Conservation (phyloP, 92 coral and sea anemone genomes). For the Actinostola sp. region DNA sequence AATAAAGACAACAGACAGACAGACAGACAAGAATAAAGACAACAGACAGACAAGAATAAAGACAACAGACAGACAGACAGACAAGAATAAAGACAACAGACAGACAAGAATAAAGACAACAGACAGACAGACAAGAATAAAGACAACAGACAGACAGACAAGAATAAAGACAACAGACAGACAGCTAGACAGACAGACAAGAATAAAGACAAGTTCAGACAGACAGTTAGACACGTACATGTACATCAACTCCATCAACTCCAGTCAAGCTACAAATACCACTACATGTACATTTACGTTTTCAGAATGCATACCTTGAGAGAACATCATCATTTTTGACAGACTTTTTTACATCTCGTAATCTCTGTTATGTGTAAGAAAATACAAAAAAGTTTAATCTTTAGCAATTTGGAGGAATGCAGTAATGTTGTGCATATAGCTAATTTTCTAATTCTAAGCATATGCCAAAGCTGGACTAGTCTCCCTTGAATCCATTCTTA, state of each 20-base stretch:
- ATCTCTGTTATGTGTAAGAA: slow-evolving; percentile 40
- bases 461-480: too few relatives aligned
- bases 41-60: not conserved
- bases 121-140: too few relatives aligned
- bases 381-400: not conserved
- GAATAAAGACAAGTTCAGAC: not conserved
- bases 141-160: too few relatives aligned
- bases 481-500: too few relatives aligned
- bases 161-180: too few relatives aligned
- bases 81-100: too few relatives aligned
- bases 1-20: too few relatives aligned
- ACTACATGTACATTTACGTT: not conserved
- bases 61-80: too few relatives aligned
- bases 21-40: not conserved
- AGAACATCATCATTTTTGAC: slow-evolving; percentile 37
- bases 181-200: not conserved
- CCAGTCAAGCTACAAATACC: not conserved
- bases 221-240: not conserved
- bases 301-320: slow-evolving; percentile 33
- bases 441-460: too few relatives aligned
- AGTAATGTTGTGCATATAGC: too few relatives aligned
- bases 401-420: too few relatives aligned
- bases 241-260: not conserved
- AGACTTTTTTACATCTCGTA: slow-evolving; percentile 53
- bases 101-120: too few relatives aligned